Base-by-base conservation (phyloP, 2,797 vertebrate genomes). In the Bryconaethiops microstoma region DNA sequence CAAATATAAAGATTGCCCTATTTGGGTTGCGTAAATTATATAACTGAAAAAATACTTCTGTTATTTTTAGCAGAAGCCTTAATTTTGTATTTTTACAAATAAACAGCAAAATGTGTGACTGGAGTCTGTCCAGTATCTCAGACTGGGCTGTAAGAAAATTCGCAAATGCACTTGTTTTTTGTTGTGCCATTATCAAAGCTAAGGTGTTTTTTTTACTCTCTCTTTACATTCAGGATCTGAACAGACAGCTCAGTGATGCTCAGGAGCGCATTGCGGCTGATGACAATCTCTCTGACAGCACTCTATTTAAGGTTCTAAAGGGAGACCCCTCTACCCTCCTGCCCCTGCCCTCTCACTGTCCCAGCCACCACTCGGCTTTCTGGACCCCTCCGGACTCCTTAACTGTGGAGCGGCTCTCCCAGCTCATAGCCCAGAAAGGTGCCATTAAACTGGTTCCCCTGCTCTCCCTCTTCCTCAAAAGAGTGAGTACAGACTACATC, bases 331-430 rank as follows among this genome's bases (percentile, higher is more conserved):
- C 65, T 1, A 4, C 16, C 3, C 84, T 91, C 75, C 29, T 94
- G 81, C 19, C 85, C 0, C 88, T 92, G 7, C 86, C 92, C 7
- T 83, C 90, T 0, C 57, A 87, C 79, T 92, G 92, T 70, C 91
- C 93, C 2, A 93, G 91, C 0, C 78, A 93, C 8, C 74, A 84
- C 80, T 92, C 90, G 2, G 85, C 90, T 45, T 94, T 94, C 89
- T 95, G 94, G 94, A 90, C 77, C 1, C 82, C 88, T 0, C 85
- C 88, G 0, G 87, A 91, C 77, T 86, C 57, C 0, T 79, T 93
- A 77, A 94, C 91, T 0, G 79, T 94, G 64, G 91, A 93, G 82
- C 86, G 90, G 6, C 87, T 95, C 75, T 86, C 83, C 4, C 92
- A 93, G 86, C 2, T 92, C 82, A 87, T 94, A 77, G 87, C 79